Evolutionary conservation across 2,888 invertebrate genomes (phyloP).

Genomic region (Rhyacophila evoluta): DNA sequence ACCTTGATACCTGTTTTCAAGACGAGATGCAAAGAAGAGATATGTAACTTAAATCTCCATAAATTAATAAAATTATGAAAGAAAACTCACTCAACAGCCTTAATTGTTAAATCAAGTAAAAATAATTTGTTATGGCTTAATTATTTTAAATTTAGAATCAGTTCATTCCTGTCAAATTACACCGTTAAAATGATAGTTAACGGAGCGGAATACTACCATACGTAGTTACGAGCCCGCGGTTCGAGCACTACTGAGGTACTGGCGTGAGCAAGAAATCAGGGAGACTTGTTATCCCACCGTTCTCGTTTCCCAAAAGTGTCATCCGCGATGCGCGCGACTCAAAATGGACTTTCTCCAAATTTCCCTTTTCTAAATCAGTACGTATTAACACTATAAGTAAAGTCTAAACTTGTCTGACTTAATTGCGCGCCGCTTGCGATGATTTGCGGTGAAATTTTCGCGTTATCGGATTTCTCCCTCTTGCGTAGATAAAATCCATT

Average conservation of each 20-base stretch:
- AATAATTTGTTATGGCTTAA: not conserved
- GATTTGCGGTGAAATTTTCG: not conserved
- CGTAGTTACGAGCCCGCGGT: not conserved
- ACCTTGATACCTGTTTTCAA: conserved; percentile 16
- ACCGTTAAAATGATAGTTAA: not conserved
- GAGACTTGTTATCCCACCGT: conserved; percentile 1
- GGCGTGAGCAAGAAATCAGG: conserved; percentile 6
- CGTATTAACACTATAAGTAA: conserved; percentile 22
- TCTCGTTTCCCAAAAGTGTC: conserved; percentile 19
- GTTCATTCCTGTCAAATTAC: conserved; percentile 4
- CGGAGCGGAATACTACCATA: not conserved
- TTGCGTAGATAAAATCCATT: conserved; percentile 34
- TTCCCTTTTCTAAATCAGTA: conserved; percentile 25
- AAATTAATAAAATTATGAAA: not conserved
- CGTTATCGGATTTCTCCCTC: conserved; percentile 34
- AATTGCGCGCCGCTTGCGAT: not conserved
- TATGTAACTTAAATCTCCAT: conserved; percentile 8
- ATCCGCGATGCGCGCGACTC: conserved; percentile 31
- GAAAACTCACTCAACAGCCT: not conserved
- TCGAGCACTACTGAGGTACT: not conserved
- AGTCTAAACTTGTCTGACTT: not conserved
- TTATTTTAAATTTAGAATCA: not conserved
- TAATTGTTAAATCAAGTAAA: not conserved
- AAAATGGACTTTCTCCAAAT: conserved; percentile 48
- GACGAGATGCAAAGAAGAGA: not conserved